A percentile compares a stretch with the other conserved stretches of the same genome.
Conservation (phyloP, 2,888 invertebrate species). For the Cheilosia pagana region DNA sequence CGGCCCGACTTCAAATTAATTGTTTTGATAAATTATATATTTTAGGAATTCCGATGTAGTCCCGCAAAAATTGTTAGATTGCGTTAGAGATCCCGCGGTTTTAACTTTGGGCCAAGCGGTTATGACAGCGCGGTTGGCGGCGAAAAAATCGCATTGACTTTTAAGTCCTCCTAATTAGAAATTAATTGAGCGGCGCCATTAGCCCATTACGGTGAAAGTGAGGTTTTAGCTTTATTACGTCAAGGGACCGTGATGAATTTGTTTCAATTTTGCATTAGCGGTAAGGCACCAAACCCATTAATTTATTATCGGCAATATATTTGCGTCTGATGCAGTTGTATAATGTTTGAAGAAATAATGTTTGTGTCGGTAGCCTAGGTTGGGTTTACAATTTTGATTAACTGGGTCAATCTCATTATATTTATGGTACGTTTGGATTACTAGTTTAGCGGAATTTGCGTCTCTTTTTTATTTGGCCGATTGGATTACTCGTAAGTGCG, state of each 20-base stretch:
- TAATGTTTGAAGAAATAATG: background rate
- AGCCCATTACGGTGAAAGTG: conserved; percentile 45
- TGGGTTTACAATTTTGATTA: no score
- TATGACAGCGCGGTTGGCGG: conserved; percentile 17
- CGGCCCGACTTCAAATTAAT: conserved; percentile 14
- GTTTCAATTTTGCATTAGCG: conserved; percentile 13
- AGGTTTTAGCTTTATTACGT: conserved; percentile 29
- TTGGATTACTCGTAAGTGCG: no score
- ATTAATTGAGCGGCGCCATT: conserved; percentile 41
- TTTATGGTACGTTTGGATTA: no score
- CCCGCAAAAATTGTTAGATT: conserved; percentile 5
- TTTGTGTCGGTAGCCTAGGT: background rate
- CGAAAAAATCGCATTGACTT: no score
- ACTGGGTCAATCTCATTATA: no score
- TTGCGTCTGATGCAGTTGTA: background rate
- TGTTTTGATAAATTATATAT: conserved; percentile 17
- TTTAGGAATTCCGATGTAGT: conserved; percentile 1
- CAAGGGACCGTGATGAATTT: conserved; percentile 29
- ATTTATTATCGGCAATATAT: background rate
- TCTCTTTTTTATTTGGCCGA: no score
- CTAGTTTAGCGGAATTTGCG: no score
- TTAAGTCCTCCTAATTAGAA: conserved; percentile 29
- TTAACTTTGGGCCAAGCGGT: conserved; percentile 1
- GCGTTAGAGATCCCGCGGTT: conserved; percentile 9
- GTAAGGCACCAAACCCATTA: conserved; percentile 5